Conservation (phyloP, 2,888 invertebrate species). For the Ypsolopha scabrella region DNA sequence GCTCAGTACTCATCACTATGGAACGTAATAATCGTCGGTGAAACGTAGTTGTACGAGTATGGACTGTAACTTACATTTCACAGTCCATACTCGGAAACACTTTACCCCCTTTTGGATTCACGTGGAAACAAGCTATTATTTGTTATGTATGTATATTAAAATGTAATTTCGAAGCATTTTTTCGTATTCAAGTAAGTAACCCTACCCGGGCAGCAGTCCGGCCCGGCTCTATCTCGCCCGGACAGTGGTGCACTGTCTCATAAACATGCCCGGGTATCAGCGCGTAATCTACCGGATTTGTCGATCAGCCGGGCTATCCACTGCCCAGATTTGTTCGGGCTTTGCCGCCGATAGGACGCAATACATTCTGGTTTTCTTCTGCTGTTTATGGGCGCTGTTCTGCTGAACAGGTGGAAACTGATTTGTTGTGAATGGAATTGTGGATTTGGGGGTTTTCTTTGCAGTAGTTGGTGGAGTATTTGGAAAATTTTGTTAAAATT, state of each 20-base stretch:
- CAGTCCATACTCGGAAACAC: no score
- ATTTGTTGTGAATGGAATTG: slow-evolving; percentile 14
- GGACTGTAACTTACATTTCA: no score
- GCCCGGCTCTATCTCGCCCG: not conserved
- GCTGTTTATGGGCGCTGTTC: slow-evolving; percentile 51
- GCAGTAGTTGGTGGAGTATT: not conserved
- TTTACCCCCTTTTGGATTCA: no score
- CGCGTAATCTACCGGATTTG: slow-evolving; percentile 70
- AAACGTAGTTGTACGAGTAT: no score
- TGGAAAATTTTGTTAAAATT: not conserved
- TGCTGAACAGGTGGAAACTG: slow-evolving; percentile 38
- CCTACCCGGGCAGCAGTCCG: not conserved
- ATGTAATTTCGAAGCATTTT: no score
- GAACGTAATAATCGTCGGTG: no score
- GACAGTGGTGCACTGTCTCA: slow-evolving; percentile 43
- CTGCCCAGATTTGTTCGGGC: slow-evolving; percentile 64
- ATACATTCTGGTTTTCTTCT: slow-evolving; percentile 57
- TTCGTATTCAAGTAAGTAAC: not conserved
- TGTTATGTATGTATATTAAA: no score
- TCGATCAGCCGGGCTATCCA: slow-evolving; percentile 67
- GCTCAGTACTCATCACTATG: no score
- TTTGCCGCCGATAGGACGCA: slow-evolving; percentile 57
- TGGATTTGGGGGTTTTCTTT: slow-evolving; percentile 4
- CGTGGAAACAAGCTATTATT: no score
- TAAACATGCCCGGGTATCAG: slow-evolving; percentile 67